These are phyloP conservation scores for Ostrea edulis DNA, from an alignment of 1,140 invertebrate species.

Conservation along the genomic window DNA sequence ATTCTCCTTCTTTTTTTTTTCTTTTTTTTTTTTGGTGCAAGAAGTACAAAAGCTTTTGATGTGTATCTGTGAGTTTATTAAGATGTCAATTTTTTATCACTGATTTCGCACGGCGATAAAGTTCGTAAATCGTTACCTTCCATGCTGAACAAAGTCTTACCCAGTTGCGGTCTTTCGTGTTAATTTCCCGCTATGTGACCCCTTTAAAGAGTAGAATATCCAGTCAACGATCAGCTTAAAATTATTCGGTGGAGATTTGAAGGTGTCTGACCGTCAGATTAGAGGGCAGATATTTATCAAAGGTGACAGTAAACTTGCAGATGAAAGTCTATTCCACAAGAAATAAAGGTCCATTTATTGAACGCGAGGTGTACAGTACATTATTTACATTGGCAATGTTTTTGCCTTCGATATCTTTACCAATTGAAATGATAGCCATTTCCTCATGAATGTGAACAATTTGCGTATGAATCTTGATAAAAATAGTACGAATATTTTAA, in stretches of 20 bases:
- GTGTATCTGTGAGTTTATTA: neutral
- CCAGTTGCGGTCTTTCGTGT: neutral
- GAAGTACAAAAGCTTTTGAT: neutral
- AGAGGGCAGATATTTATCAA: neutral
- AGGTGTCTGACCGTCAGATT: neutral
- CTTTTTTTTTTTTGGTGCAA: neutral
- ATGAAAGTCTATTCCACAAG: neutral
- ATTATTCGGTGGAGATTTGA: neutral
- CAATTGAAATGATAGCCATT: too few species aligned
- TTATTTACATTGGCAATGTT: too few species aligned
- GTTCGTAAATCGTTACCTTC: neutral
- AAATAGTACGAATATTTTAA: too few species aligned
- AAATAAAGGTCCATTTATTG: neutral
- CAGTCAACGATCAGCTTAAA: neutral
- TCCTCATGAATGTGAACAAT: too few species aligned
- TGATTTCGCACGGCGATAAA: constrained; percentile 23
- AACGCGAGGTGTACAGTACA: neutral
- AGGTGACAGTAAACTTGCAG: neutral
- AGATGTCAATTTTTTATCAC: constrained; percentile 37
- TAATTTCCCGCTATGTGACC: neutral
- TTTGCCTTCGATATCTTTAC: too few species aligned
- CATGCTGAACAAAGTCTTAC: neutral
- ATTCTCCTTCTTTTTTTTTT: too few species aligned
- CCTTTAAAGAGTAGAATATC: neutral
- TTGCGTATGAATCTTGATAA: too few species aligned